Evolutionary conservation across 2,888 invertebrate genomes (phyloP).

Genomic region (Tinea pellionella): DNA sequence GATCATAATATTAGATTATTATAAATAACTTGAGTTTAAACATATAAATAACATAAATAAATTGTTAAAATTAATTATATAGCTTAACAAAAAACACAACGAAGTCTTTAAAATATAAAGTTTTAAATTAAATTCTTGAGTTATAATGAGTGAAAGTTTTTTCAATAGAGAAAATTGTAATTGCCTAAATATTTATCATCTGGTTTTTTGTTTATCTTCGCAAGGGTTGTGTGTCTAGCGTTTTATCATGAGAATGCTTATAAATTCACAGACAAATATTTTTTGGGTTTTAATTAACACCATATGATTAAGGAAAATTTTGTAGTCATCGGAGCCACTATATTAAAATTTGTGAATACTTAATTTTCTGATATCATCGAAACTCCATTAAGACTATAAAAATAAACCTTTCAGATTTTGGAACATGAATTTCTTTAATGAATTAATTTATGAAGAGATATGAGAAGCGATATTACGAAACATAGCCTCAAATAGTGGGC

Average conservation of each 20-base stretch:
- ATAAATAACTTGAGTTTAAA: constrained; percentile 3
- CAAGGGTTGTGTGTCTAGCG: background rate
- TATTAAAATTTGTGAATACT: too few relatives aligned
- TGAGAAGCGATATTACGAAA: background rate
- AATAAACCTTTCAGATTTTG: background rate
- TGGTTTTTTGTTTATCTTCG: background rate
- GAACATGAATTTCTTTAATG: background rate
- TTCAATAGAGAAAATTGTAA: background rate
- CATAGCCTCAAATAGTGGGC: background rate
- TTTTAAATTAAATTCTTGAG: background rate
- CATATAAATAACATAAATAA: background rate
- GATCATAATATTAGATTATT: constrained; percentile 10
- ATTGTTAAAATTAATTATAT: background rate
- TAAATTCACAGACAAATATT: background rate
- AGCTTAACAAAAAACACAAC: background rate
- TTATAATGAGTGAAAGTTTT: background rate
- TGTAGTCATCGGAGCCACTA: too few relatives aligned
- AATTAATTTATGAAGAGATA: background rate
- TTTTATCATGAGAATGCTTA: background rate
- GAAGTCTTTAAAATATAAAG: background rate
- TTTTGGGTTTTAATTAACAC: background rate
- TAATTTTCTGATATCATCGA: too few relatives aligned
- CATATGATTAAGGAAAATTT: background rate
- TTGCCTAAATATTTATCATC: background rate
- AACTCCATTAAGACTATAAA: too few relatives aligned